A percentile compares a stretch with the other conserved stretches of the same genome.
Evolutionary conservation across 2,113 vertebrate species (phyloP).

Genomic region (Xerus inauris): DNA sequence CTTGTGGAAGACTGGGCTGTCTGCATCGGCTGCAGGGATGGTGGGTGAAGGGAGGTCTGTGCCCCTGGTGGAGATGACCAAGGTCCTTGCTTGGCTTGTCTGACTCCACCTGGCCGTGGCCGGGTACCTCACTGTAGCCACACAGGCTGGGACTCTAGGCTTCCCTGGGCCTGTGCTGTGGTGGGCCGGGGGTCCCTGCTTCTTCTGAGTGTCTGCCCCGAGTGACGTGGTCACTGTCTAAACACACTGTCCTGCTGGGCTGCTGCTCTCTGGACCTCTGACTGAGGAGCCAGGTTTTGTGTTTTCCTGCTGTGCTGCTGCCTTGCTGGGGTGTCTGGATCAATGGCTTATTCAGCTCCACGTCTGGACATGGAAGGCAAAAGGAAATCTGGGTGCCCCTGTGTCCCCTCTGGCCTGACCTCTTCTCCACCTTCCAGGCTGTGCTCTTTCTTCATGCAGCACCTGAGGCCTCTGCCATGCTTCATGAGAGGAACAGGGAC

Average conservation of each 20-base stretch:
- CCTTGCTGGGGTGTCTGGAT: neutral
- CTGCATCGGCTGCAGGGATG: accelerated
- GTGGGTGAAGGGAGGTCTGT: neutral
- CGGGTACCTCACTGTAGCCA: accelerated
- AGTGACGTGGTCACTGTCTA: too few species aligned
- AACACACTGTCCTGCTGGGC: accelerated
- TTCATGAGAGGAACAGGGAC: neutral
- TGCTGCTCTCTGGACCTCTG: neutral
- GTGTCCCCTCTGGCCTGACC: neutral
- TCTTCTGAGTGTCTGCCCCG: too few species aligned
- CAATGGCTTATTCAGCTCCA: neutral
- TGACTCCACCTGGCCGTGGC: too few species aligned
- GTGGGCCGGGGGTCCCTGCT: accelerated
- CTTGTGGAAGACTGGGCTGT: neutral
- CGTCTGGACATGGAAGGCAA: accelerated
- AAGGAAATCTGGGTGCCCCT: neutral
- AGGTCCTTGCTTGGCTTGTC: neutral
- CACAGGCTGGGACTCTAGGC: accelerated
- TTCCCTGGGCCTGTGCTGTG: neutral
- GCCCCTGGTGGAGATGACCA: accelerated
- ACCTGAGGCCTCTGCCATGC: accelerated
- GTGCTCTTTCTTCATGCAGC: neutral
- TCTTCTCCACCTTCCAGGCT: accelerated
- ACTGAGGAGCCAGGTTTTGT: neutral
- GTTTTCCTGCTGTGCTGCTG: neutral